Percentiles rank a stretch among this genome's conserved stretches.
phyloP scores from a whole-genome alignment of 2,888 invertebrate species.

The Chrysolina oricalcia region DNA sequence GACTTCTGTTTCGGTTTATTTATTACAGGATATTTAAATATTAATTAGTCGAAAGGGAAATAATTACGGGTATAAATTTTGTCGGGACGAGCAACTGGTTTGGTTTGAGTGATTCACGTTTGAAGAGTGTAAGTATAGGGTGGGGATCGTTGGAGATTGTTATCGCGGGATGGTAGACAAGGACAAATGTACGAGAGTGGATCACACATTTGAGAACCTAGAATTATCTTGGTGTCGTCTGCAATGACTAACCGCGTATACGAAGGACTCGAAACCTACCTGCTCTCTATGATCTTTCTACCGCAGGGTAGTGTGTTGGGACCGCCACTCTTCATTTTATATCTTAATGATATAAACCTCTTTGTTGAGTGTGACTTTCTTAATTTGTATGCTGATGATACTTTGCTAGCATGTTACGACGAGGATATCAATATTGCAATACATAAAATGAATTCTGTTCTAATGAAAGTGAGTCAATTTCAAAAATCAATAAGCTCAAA shows the following conservation, averaged over 20 bases:
- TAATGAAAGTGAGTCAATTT: no score
- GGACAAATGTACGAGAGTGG: slow-evolving; percentile 2
- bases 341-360: no score
- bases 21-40: slow-evolving; percentile 52
- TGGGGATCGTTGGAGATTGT: background rate
- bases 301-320: no score
- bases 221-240: slow-evolving; percentile 3
- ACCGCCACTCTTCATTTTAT: no score
- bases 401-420: no score
- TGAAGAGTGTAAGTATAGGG: slow-evolving; percentile 21
- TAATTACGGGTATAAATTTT: slow-evolving; percentile 42
- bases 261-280: background rate
- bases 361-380: no score
- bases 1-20: slow-evolving; percentile 43
- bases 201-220: slow-evolving; percentile 25
- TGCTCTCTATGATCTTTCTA: background rate
- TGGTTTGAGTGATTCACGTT: slow-evolving; percentile 16
- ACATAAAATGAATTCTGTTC: no score
- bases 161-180: slow-evolving; percentile 19
- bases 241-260: background rate
- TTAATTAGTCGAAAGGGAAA: slow-evolving; percentile 50
- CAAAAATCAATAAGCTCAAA: no score
- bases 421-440: no score
- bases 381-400: no score
- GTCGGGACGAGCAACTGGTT: slow-evolving; percentile 25